Evolutionary conservation across 1,140 invertebrate species (phyloP), one percentile per base, ranked within the genome.

Genomic region (Drosophila repleta): DNA sequence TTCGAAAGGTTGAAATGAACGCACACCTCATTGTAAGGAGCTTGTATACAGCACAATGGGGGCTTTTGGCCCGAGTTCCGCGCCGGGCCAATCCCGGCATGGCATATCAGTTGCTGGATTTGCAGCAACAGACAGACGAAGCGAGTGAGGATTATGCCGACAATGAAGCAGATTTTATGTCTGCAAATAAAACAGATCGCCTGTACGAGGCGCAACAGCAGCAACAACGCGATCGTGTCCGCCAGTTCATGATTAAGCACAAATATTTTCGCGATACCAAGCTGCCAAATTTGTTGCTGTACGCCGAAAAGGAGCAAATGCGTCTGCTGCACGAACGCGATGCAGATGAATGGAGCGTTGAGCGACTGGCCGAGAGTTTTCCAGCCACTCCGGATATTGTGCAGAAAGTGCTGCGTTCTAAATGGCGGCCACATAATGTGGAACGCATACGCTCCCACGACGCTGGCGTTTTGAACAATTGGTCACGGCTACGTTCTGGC

Each of bases 231-330:
- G 92, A 94, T 62, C 90, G 85, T 18, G 46, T 94, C 3, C 94
- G 94, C 56, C 92, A 93, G 43, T 91, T 93, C 39, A 96, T 96
- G 64, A 93, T 96, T 0, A 93, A 93, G 70, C 93, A 93, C n/a
- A 97, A 96, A 90, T 96, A 96, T 83, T 96, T 96, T 82, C 95
- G 95, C 48, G 92, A 94, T 70, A 92, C 94, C 57, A 93, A 94
- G 62, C 92, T 94, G 62, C 94, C 95, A 0, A 96, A 95, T 80
- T 93, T 98, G n/a, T 81, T 98, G 58, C 96, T 96, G 1, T 97
- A 95, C 93, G 93, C 94, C 70, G 97, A 97, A 87, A 97, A 96
- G 87, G 94, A 97, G 91, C 95, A 97, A 91, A 97, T 98, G 49
- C 92, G 94, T 49, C 93, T 94, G 71, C 92, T 98, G 2, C 93